phyloP scores from a whole-genome alignment of 2,888 invertebrate species.

The Drosophila crucigera region DNA sequence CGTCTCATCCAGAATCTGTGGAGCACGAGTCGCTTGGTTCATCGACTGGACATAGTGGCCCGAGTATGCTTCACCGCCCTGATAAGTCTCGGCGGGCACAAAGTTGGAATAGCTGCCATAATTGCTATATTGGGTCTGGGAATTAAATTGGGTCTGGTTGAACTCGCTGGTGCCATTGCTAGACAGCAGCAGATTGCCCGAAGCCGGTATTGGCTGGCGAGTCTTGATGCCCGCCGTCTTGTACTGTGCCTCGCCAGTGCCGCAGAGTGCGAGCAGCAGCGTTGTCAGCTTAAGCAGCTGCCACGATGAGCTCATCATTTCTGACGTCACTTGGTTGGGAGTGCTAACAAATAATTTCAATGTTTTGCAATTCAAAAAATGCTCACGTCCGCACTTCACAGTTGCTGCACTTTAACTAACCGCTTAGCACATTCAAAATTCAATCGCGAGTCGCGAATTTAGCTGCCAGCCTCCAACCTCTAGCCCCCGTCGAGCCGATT shows the following conservation, averaged over 20 bases:
- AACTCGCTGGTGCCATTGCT: slow-evolving; percentile 52
- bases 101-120: slow-evolving; percentile 32
- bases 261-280: slow-evolving; percentile 42
- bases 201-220: slow-evolving; percentile 63
- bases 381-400: slow-evolving; percentile 56
- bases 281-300: slow-evolving; percentile 30
- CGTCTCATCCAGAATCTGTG: slow-evolving; percentile 78
- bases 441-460: slow-evolving; percentile 35
- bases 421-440: slow-evolving; percentile 24
- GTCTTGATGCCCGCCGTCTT: slow-evolving; percentile 83
- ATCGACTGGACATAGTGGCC: slow-evolving; percentile 62
- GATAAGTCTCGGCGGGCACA: slow-evolving; percentile 75
- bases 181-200: slow-evolving; percentile 55
- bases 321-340: slow-evolving; percentile 8
- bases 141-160: slow-evolving; percentile 16
- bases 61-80: slow-evolving; percentile 46
- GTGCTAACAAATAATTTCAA: not conserved
- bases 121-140: slow-evolving; percentile 22
- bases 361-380: slow-evolving; percentile 14
- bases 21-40: slow-evolving; percentile 82
- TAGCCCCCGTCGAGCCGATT: slow-evolving; percentile 6
- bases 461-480: slow-evolving; percentile 25
- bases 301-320: slow-evolving; percentile 63
- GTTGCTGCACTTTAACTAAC: slow-evolving; percentile 71
- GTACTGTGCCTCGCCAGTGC: slow-evolving; percentile 61